Evolutionary conservation across 2,888 invertebrate species (phyloP), one percentile per base, ranked within the genome.

Genomic region (Eristalis tenax): DNA sequence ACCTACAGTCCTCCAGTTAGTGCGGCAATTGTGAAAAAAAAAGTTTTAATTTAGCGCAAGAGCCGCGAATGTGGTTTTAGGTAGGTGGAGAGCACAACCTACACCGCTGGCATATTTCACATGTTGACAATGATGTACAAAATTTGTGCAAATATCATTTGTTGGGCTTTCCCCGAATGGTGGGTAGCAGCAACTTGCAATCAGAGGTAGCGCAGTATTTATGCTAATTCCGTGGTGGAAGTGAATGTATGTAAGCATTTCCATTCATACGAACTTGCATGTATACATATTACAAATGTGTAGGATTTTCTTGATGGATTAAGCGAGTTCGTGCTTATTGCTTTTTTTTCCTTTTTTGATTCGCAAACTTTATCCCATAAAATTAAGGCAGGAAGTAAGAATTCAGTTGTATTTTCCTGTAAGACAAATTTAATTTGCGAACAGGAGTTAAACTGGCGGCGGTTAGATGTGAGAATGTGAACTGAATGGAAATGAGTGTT

Each of bases 91-190:
- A 64, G n/a, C 35, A 32, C 38, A 22, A 28, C 56, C 70, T 84
- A 50, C 50, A 50, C 50, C 50, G n/a, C 70, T 71, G 61, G 70
- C 66, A 38, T 76, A 63, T 65, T 69, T 68, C 73, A 68, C 81
- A 81, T 81, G 85, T 85, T 85, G 85, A 85, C 85, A 85, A 81
- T 85, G 71, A 81, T 81, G 77, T 81, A 76, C 81, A 81, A 59
- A 81, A 85, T 81, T 77, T 73, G 22, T 73, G 56, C 66, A 73
- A 76, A 76, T 81, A 81, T 64, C 26, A 50, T 75, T 75, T 43
- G 71, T 65, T 70, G 57, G 69, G 43, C 35, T 50, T 18, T 13
- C 57, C 23, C 56, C 35, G 74, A 23, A 28, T 69, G 23, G 56
- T 32, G 32, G 32, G 32, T 32, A 10, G 59, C 10, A 22, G 50